Conservation (phyloP, 2,888 invertebrate genomes). For the Melanostoma mellinum region DNA sequence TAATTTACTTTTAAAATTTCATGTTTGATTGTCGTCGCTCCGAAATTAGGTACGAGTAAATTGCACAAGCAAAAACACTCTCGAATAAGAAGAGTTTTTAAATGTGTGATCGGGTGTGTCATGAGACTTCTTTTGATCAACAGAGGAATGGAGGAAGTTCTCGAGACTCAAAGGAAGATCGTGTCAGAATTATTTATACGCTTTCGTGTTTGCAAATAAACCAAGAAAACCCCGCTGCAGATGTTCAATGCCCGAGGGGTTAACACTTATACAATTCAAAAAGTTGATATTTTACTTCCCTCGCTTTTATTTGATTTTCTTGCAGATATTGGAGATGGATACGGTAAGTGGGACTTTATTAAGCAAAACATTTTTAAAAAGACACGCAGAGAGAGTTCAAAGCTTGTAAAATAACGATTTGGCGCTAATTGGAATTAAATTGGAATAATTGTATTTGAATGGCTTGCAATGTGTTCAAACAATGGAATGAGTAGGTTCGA, state of each 20-base stretch:
- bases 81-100: constrained; percentile 44
- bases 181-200: constrained; percentile 72
- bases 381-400: constrained; percentile 30
- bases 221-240: constrained; percentile 54
- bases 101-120: constrained; percentile 70
- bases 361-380: constrained; percentile 16
- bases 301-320: constrained; percentile 20
- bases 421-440: constrained; percentile 63
- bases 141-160: constrained; percentile 69
- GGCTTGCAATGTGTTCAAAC: constrained; percentile 17
- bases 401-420: constrained; percentile 66
- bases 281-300: not conserved
- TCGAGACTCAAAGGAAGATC: constrained; percentile 72
- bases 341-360: not conserved
- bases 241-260: constrained; percentile 55
- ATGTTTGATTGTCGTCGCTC: constrained; percentile 70
- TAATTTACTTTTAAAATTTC: constrained; percentile 62
- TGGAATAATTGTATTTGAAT: constrained; percentile 43
- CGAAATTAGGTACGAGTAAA: constrained; percentile 44
- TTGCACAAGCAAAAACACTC: constrained; percentile 32
- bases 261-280: not conserved
- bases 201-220: constrained; percentile 70
- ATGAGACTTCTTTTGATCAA: constrained; percentile 69
- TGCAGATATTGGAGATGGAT: constrained; percentile 48
- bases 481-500: constrained; percentile 48